Base-by-base conservation (phyloP, 53 echinoderm and acorn worm species). In the Zoroaster sp. region DNA sequence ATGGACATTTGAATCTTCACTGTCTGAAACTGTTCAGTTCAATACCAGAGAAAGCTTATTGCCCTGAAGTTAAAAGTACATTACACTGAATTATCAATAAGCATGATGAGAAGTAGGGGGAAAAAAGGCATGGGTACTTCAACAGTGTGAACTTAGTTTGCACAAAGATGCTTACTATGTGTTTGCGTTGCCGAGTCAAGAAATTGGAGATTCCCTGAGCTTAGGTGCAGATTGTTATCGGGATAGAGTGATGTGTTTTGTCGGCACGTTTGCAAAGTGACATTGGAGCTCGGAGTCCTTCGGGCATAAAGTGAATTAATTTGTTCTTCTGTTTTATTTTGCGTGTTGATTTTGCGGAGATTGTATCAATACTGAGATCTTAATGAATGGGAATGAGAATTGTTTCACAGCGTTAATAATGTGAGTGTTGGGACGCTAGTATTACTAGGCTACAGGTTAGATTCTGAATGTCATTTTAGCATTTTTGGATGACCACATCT, bases 61-160 rank as follows among this genome's bases (percentile, higher is more conserved):
- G 40, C 78, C 78, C 78, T 6, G 8, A 18, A 78, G 78, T 78
- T 54, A 63, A 35, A 40, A 78, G 55, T 59, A n/a, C 78, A 78
- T 78, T 78, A 78, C 78, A 78, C 78, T 37, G 78, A 21, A 21
- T 3, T 78, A 35, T 78, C 78, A 78, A 78, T 78, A 78, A 28
- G 28, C n/a, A n/a, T n/a, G n/a, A n/a, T n/a, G n/a, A n/a, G n/a
- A n/a, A 59, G 9, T 8, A 5, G 14, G 9, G 11, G 1, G 28
- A 7, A 59, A 25, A 55, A 55, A 25, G 9, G 2, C 23, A 1
- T 55, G 25, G 21, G 17, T 28, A 37, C 78, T 54, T 78, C n/a
- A 59, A 63, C 38, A 53, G 78, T 37, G 23, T 33, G 34, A 78
- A 78, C 55, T 78, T 21, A 53, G 54, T 54, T 11, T 40, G 28